Percentiles rank a stretch among this genome's conserved stretches.
These are phyloP conservation scores for Drosophila orena DNA, from an alignment of 1,140 invertebrate species.

Conservation along the genomic window DNA sequence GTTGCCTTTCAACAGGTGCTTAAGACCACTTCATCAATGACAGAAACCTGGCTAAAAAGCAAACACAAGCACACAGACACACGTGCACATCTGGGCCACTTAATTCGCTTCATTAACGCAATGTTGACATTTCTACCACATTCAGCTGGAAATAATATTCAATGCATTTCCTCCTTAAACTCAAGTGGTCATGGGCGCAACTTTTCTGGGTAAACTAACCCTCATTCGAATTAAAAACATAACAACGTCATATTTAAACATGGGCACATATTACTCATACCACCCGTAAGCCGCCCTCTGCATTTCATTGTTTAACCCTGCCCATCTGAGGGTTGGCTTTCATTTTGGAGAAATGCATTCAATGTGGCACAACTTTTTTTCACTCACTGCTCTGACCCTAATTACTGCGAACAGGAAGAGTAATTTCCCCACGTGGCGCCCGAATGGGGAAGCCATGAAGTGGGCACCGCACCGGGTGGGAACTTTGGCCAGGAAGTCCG, in stretches of 20 bases:
- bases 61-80: neutral
- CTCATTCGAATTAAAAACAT: no score
- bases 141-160: constrained; percentile 47
- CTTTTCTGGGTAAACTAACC: neutral
- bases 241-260: neutral
- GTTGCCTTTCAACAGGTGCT: constrained; percentile 64
- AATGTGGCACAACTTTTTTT: constrained; percentile 43
- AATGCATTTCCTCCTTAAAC: constrained; percentile 28
- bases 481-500: neutral
- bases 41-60: constrained; percentile 2
- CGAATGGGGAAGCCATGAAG: constrained; percentile 8
- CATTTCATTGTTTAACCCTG: neutral
- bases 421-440: constrained; percentile 51
- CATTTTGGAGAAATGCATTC: constrained; percentile 53
- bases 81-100: constrained; percentile 23
- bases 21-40: constrained; percentile 22
- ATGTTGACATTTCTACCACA: constrained; percentile 55
- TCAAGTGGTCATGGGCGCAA: constrained; percentile 4
- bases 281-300: neutral
- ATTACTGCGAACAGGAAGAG: constrained; percentile 59
- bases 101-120: constrained; percentile 65
- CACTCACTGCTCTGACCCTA: constrained; percentile 40
- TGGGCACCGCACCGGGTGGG: neutral
- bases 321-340: constrained; percentile 39
- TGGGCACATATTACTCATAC: no score